Evolutionary conservation across 1,140 invertebrate genomes (phyloP).

Genomic region (Lasioglossum albipes): DNA sequence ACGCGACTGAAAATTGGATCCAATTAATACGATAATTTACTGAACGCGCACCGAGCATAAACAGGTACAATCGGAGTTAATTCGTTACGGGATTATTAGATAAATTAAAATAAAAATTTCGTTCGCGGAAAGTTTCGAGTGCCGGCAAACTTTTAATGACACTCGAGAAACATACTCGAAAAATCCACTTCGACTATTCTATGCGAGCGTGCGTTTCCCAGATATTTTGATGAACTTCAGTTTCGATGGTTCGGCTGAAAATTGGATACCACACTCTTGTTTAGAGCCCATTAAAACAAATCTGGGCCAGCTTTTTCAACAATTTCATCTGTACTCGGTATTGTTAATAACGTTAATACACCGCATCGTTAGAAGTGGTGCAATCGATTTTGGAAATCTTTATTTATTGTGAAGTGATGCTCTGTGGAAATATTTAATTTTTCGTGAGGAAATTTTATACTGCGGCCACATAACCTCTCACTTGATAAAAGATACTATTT

Average conservation of each 20-base stretch:
- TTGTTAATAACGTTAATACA: no score
- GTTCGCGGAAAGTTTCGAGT: not conserved
- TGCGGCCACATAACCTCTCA: no score
- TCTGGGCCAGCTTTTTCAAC: not conserved
- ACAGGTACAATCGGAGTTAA: not conserved
- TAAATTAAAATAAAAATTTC: slow-evolving; percentile 9
- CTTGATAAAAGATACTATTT: no score
- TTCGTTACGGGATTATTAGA: not conserved
- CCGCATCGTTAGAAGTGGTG: no score
- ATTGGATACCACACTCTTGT: not conserved
- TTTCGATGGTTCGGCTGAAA: not conserved
- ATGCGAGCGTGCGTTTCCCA: not conserved
- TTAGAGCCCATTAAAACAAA: not conserved
- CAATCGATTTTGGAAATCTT: no score
- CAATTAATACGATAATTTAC: not conserved
- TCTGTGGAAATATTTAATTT: no score
- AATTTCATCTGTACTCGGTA: not conserved
- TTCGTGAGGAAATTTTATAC: no score
- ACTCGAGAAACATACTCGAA: not conserved
- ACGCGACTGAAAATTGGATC: not conserved
- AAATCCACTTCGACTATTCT: not conserved
- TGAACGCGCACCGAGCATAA: no score
- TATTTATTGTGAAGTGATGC: no score
- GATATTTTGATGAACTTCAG: not conserved
- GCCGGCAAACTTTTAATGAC: slow-evolving; percentile 23